A percentile compares a stretch with the other conserved stretches of the same genome.
phyloP scores from a whole-genome alignment of 2,888 invertebrate species.

The Leptopilina myrica region DNA sequence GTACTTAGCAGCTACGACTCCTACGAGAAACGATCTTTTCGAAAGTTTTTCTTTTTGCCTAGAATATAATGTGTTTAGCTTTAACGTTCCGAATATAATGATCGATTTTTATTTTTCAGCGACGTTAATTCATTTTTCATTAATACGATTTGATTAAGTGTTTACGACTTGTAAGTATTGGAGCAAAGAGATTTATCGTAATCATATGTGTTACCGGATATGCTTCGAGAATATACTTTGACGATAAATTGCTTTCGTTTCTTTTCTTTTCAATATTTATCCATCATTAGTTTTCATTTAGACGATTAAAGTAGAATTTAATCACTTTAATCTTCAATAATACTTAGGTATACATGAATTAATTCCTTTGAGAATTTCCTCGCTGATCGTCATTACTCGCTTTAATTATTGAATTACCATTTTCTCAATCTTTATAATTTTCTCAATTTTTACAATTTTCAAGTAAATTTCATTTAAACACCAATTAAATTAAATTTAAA shows the following conservation, averaged over 20 bases:
- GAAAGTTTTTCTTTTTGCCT: constrained; percentile 42
- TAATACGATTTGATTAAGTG: constrained; percentile 50
- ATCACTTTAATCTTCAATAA: constrained; percentile 38
- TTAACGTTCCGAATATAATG: constrained; percentile 51
- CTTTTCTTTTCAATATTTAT: constrained; percentile 16
- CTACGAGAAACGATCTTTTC: constrained; percentile 55
- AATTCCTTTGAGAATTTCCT: constrained; percentile 7
- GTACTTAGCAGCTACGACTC: constrained; percentile 56
- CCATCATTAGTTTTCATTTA: constrained; percentile 44
- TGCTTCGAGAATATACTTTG: constrained; percentile 65
- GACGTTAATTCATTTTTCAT: constrained; percentile 48
- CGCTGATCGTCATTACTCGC: constrained; percentile 6
- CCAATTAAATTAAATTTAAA: too few species aligned
- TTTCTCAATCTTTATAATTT: neutral
- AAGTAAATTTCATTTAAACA: too few species aligned
- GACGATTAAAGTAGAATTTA: constrained; percentile 23
- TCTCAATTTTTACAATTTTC: too few species aligned
- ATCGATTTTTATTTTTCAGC: constrained; percentile 47
- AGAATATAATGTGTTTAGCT: constrained; percentile 37
- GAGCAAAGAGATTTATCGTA: constrained; percentile 58
- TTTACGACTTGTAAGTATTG: constrained; percentile 52
- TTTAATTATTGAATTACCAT: neutral
- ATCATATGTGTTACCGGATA: constrained; percentile 73
- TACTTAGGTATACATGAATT: constrained; percentile 29
- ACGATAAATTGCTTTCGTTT: constrained; percentile 46